phyloP scores from a whole-genome alignment of 2,888 invertebrate genomes.

The Gandaritis pyraliata region DNA sequence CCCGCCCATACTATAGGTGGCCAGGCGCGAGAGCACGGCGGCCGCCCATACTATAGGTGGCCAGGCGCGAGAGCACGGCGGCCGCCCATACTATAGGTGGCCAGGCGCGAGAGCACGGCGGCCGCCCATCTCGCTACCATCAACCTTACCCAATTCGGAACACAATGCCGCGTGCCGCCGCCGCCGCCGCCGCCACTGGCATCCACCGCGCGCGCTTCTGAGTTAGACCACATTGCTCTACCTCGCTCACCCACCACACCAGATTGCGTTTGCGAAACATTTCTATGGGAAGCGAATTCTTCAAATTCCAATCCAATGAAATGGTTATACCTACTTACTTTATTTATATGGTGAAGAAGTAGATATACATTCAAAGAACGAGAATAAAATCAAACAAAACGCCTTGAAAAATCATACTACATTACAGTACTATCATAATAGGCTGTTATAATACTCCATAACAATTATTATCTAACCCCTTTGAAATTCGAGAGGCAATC shows the following conservation, averaged over 20 bases:
- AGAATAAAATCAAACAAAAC: too few species aligned
- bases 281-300: slow-evolving; percentile 14
- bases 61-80: slow-evolving; percentile 49
- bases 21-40: slow-evolving; percentile 49
- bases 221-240: slow-evolving; percentile 21
- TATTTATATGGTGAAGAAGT: too few species aligned
- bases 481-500: too few species aligned
- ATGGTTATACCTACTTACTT: too few species aligned
- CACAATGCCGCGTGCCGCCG: slow-evolving; percentile 40
- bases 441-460: too few species aligned
- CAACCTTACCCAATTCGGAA: slow-evolving; percentile 66
- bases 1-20: slow-evolving; percentile 73
- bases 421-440: too few species aligned
- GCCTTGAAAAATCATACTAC: too few species aligned
- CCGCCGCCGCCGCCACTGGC: too few species aligned
- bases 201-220: slow-evolving; percentile 21
- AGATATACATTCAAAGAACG: too few species aligned
- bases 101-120: slow-evolving; percentile 50
- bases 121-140: slow-evolving; percentile 55
- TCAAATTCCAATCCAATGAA: neutral
- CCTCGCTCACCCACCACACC: slow-evolving; percentile 10
- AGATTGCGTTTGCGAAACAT: slow-evolving; percentile 11
- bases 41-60: slow-evolving; percentile 72
- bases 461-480: too few species aligned
- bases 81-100: slow-evolving; percentile 72